These are phyloP conservation scores for Drosophila bifasciata DNA, from an alignment of 1,140 invertebrate genomes.

Conservation along the genomic window DNA sequence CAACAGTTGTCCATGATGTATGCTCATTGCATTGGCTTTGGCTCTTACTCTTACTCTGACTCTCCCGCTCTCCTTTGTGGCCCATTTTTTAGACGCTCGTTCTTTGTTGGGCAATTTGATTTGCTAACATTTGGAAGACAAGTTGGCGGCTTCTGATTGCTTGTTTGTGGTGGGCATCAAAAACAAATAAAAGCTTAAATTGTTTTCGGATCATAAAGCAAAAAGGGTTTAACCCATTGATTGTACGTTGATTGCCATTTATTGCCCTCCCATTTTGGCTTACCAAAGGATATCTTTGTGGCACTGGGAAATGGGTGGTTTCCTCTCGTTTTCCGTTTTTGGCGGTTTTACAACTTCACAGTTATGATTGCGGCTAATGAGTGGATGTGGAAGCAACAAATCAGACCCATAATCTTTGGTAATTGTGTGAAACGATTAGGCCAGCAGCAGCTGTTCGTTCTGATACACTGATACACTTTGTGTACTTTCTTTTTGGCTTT, in stretches of 20 bases:
- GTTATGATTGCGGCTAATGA: constrained; percentile 71
- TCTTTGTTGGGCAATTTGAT: constrained; percentile 55
- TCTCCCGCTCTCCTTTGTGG: neutral
- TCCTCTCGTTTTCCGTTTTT: constrained; percentile 38
- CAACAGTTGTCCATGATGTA: constrained; percentile 71
- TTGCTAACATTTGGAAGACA: constrained; percentile 69
- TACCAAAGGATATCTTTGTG: constrained; percentile 20
- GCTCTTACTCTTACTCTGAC: constrained; percentile 11
- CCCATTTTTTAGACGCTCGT: constrained; percentile 3
- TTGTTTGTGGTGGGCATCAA: constrained; percentile 72
- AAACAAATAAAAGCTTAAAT: constrained; percentile 82
- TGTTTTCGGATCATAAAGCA: constrained; percentile 81
- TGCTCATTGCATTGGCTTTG: constrained; percentile 63
- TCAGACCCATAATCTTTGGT: constrained; percentile 16
- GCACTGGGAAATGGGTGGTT: constrained; percentile 45
- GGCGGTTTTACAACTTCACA: constrained; percentile 74
- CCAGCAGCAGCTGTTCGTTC: too few species aligned
- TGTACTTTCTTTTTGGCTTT: neutral
- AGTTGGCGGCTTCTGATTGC: constrained; percentile 57
- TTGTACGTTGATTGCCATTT: constrained; percentile 79
- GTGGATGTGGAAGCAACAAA: constrained; percentile 25
- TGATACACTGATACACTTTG: too few species aligned
- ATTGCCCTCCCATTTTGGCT: constrained; percentile 43
- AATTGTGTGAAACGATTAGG: constrained; percentile 30
- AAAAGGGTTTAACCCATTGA: constrained; percentile 78